A percentile compares a stretch with the other conserved stretches of the same genome.
phyloP scores from a whole-genome alignment of 2,888 invertebrate genomes.

The Taphrorychus bicolor region DNA sequence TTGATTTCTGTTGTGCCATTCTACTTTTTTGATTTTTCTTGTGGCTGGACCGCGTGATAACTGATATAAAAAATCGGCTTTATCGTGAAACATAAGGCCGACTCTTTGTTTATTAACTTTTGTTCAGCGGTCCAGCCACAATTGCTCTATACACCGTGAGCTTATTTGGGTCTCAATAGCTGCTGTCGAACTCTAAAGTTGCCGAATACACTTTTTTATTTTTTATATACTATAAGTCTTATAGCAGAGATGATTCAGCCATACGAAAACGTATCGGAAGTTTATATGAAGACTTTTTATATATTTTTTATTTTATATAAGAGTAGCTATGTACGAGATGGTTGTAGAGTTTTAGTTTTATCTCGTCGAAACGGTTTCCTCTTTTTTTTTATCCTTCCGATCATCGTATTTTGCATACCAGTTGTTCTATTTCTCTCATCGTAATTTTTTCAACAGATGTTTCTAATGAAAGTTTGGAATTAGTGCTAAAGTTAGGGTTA shows the following conservation, averaged over 20 bases:
- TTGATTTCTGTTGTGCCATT: too few relatives aligned
- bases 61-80: too few relatives aligned
- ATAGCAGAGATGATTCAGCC: background rate
- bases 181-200: background rate
- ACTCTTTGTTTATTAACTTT: too few relatives aligned
- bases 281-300: slow-evolving; percentile 32
- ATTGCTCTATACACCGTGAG: background rate
- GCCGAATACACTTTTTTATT: background rate
- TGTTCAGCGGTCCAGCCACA: background rate
- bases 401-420: background rate
- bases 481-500: background rate
- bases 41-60: too few relatives aligned
- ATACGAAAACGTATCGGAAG: background rate
- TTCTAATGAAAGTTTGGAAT: background rate
- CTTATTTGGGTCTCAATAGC: background rate
- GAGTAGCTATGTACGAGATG: slow-evolving; percentile 17
- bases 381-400: background rate
- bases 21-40: too few relatives aligned
- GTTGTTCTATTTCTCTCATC: background rate
- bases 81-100: too few relatives aligned
- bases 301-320: slow-evolving; percentile 32
- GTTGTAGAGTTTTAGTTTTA: slow-evolving; percentile 25
- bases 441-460: background rate
- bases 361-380: background rate
- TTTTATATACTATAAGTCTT: too few relatives aligned